Evolutionary conservation across 2,797 vertebrate species (phyloP), one percentile per base, ranked within the genome.

Genomic region (Sebastes nivosus): DNA sequence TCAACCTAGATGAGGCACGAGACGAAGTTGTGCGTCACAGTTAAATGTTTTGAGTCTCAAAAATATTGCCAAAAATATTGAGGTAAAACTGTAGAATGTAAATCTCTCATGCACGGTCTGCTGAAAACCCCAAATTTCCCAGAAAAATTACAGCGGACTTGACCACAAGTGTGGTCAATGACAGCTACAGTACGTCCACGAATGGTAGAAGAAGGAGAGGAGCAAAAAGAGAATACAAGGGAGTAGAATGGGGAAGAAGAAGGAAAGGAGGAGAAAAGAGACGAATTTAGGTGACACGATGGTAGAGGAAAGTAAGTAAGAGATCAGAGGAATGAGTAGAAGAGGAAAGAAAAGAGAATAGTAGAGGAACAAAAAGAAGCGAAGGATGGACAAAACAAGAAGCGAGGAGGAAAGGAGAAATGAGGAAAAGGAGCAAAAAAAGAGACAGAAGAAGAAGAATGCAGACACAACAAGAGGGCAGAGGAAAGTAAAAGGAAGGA

Each of bases 381-480:
- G 11, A 34, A 29, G 27, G 27, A 29, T 29, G 29, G 29, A 29
- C 29, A 29, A 6, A 29, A 29, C 29, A 29, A 29, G 27, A 29
- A 29, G 27, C 27, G 27, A 29, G 27, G 27, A 29, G 27, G 29
- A 29, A 6, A 29, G 29, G 29, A 2, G 32, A 22, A 20, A 12
- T 9, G 46, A 66, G 46, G 46, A 32, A n/a, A 27, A 77, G 42
- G 4, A 58, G 27, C 36, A 20, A 69, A 69, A 67, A 65, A 24
- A 16, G 6, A 42, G 9, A 61, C 18, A 16, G 36, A 67, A 38
- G 46, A 11, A 70, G 30, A 85, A 59, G 34, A 88, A 81, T 79
- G 66, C 12, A 67, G 73, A 65, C 50, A 58, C 70, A 81, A 75
- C 59, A 75, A 54, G 70, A 75, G 25, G 27, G 50, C 1, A 36